Base-by-base conservation (phyloP, 2,888 invertebrate genomes). In the Pyrocoelia pectoralis region DNA sequence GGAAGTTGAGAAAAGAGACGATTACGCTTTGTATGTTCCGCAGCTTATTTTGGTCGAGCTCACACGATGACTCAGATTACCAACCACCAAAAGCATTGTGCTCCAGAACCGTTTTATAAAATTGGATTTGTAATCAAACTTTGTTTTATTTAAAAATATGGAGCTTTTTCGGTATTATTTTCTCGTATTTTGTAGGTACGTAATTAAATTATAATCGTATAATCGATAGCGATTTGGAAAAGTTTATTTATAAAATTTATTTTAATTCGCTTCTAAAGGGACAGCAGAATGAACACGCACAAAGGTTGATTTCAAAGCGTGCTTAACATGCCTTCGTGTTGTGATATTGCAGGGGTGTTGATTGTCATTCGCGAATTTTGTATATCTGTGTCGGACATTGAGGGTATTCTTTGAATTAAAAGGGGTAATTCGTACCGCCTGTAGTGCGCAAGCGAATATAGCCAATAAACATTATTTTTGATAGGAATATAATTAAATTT, bases 41-140 rank as follows among this genome's bases (percentile, higher is more conserved):
- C 64, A 60, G 64, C 59, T 64, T 64, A 64, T 64, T 64, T 64
- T 64, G 64, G 64, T 60, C 56, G 58, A 64, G 56, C 59, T 54
- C 59, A 64, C 64, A 64, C 56, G 64, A 64, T 64, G 64, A 64
- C 51, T 64, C 64, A 64, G 64, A 58, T 63, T 59, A 50, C 55
- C 50, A 48, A 56, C 48, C 56, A 13, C 56, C 18, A n/a, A 38
- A 29, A 13, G 19, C 43, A 56, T 56, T 56, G 61, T 56, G 17
- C 38, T 50, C 13, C 15, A 19, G 15, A 40, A 40, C 43, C 24
- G 29, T 24, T 58, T 18, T 50, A 24, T 50, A 18, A 56, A 38
- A 46, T 43, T 58, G 17, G 24, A n/a, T 24, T 50, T 50, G 10
- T 12, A 24, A 28, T 43, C 12, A 50, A n/a, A 24, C 18, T 24